phyloP scores from a whole-genome alignment of 2,797 vertebrate species.

The Coccyzus lansbergi region DNA sequence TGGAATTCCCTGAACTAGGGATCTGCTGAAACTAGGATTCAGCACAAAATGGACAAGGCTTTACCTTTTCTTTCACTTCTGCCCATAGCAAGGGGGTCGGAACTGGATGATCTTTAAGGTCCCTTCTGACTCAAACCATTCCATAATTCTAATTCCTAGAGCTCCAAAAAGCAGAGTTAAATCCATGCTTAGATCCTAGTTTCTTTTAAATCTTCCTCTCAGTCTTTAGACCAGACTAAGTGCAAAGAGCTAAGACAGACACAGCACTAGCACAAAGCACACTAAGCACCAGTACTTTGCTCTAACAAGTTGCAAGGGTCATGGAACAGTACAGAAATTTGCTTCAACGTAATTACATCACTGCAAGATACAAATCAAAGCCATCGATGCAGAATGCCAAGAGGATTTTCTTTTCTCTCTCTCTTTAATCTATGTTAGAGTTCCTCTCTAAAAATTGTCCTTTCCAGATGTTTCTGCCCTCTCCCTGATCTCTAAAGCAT shows the following conservation, averaged over 20 bases:
- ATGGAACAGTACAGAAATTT: fast-evolving
- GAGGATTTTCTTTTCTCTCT: not conserved
- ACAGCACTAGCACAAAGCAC: not conserved
- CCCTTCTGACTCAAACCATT: too few relatives aligned
- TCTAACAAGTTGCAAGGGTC: fast-evolving
- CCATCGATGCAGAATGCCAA: not conserved
- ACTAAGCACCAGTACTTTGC: not conserved
- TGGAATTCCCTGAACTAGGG: not conserved
- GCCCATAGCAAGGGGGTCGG: too few relatives aligned
- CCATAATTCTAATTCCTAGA: not conserved
- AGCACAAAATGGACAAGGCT: not conserved
- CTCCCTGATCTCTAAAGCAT: not conserved
- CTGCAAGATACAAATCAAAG: not conserved
- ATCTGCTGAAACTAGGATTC: not conserved
- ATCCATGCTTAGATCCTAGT: not conserved
- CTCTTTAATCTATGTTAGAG: not conserved
- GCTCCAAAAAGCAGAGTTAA: not conserved
- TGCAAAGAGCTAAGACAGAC: not conserved
- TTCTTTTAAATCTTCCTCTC: not conserved
- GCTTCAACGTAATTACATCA: not conserved
- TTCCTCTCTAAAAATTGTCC: not conserved
- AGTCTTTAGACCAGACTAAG: not conserved
- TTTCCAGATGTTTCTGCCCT: not conserved
- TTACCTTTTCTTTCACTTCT: not conserved
- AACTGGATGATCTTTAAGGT: too few relatives aligned